These are phyloP conservation scores for Rhynchonycteris naso DNA, from an alignment of 2,797 vertebrate species.

Conservation along the genomic window DNA sequence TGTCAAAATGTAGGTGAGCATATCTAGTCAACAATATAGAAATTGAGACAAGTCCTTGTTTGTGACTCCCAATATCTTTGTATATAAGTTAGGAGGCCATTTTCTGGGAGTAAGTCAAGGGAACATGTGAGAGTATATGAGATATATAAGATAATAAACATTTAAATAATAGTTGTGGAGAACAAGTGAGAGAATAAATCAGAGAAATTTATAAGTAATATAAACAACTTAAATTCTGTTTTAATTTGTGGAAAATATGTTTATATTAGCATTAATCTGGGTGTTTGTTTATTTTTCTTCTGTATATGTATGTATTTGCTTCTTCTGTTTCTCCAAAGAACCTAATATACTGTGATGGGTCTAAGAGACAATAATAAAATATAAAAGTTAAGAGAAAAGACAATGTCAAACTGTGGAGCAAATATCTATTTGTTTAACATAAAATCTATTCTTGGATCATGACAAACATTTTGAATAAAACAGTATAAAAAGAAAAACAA, in stretches of 20 bases:
- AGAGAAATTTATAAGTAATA: neutral
- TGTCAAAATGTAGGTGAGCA: neutral
- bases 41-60: neutral
- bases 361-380: neutral
- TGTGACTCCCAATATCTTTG: neutral
- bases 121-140: neutral
- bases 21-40: neutral
- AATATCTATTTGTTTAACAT: neutral
- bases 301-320: neutral
- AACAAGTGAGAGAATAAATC: neutral
- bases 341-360: neutral
- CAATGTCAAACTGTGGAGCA: neutral
- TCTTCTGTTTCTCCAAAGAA: neutral
- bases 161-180: neutral
- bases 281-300: neutral
- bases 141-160: neutral
- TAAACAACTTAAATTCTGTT: neutral
- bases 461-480: neutral
- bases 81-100: neutral
- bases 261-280: neutral
- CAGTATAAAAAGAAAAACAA: neutral
- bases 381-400: neutral
- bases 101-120: neutral
- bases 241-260: neutral
- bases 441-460: neutral